Evolutionary conservation across 2,797 vertebrate species (phyloP).

Genomic region (Girardinus metallicus): DNA sequence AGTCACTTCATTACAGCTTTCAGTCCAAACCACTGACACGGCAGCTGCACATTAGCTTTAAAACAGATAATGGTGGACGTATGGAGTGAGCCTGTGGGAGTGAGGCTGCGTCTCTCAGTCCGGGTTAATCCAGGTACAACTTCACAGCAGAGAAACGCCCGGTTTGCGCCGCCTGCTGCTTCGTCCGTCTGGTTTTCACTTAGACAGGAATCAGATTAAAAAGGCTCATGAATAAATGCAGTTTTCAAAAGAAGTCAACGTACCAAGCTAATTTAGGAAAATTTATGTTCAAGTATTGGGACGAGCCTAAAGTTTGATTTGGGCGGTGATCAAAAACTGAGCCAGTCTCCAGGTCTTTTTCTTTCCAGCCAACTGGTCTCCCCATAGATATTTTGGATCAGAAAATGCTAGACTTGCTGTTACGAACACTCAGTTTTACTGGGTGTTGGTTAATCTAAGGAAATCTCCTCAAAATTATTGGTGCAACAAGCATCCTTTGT

Average conservation of each 20-base stretch:
- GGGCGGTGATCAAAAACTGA: not conserved
- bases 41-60: slow-evolving; percentile 15
- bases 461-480: not conserved
- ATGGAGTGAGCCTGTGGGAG: slow-evolving; percentile 7
- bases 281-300: not conserved
- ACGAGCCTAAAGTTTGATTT: not conserved
- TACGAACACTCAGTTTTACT: not conserved
- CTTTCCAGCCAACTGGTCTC: not conserved
- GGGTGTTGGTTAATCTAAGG: not conserved
- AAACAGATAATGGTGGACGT: not conserved
- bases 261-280: not conserved
- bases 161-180: not conserved
- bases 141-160: not conserved
- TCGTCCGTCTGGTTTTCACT: not conserved
- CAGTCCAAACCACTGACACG: slow-evolving; percentile 14
- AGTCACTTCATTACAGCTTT: slow-evolving; percentile 22
- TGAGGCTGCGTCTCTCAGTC: not conserved
- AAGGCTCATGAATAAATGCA: not conserved
- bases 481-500: not conserved
- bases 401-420: not conserved
- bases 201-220: not conserved
- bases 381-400: not conserved
- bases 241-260: not conserved
- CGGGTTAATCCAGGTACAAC: not conserved
- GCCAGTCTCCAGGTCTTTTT: not conserved